Evolutionary conservation across 2,888 invertebrate species (phyloP).

Genomic region (Drosophila incognita): DNA sequence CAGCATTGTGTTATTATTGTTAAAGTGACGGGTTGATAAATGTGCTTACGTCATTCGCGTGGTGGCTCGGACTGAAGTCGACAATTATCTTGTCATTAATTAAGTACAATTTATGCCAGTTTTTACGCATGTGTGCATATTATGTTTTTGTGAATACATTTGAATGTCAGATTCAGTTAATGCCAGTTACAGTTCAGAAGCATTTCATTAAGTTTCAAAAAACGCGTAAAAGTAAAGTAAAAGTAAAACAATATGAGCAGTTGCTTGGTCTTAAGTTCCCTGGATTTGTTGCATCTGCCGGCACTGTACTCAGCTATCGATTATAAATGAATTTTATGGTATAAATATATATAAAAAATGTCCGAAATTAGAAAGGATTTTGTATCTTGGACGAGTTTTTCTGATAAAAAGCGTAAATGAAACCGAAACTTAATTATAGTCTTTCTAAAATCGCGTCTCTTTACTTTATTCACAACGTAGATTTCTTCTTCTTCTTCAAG

Average conservation of each 20-base stretch:
- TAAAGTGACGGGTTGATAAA: neutral
- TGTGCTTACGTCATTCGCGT: slow-evolving; percentile 15
- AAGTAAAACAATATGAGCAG: neutral
- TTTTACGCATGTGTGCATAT: slow-evolving; percentile 11
- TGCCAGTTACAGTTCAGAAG: neutral
- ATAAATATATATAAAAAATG: neutral
- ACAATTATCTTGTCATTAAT: slow-evolving; percentile 38
- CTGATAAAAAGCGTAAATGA: neutral
- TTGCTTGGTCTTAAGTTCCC: neutral
- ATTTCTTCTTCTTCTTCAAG: too few relatives aligned
- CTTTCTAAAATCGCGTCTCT: too few relatives aligned
- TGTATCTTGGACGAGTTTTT: too few relatives aligned
- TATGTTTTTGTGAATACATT: slow-evolving; percentile 19
- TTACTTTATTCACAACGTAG: too few relatives aligned
- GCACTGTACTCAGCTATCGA: neutral
- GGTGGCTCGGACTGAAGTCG: neutral
- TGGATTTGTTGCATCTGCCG: neutral
- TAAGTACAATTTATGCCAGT: slow-evolving; percentile 19
- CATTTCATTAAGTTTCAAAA: neutral
- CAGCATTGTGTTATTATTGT: neutral
- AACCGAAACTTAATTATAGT: too few relatives aligned
- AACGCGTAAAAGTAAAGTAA: neutral
- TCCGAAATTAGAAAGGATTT: too few relatives aligned
- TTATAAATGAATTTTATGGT: neutral
- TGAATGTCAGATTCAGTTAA: slow-evolving; percentile 32